These are phyloP conservation scores for Eurytoma adleriae DNA, from an alignment of 2,888 invertebrate species.

Conservation along the genomic window DNA sequence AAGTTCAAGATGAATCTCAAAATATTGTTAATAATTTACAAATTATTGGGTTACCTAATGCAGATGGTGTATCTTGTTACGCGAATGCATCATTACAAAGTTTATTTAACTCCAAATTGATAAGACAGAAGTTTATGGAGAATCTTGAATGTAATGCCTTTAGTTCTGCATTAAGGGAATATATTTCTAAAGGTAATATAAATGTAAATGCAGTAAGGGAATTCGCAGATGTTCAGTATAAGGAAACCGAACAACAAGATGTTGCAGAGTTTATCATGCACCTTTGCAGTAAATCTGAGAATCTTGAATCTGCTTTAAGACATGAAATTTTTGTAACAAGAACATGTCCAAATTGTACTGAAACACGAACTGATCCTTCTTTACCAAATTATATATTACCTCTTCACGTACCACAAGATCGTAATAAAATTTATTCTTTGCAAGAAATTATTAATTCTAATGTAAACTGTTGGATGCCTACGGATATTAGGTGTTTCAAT, in stretches of 20 bases:
- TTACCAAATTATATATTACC: not conserved
- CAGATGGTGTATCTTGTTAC: slow-evolving; percentile 4
- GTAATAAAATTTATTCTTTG: not conserved
- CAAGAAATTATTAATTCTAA: slow-evolving; percentile 2
- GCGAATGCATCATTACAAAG: slow-evolving; percentile 14
- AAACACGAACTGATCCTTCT: not conserved
- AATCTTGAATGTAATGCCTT: not conserved
- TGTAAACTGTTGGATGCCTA: not conserved
- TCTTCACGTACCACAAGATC: not conserved
- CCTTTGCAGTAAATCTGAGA: slow-evolving; percentile 8
- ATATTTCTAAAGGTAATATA: not conserved
- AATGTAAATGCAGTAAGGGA: not conserved
- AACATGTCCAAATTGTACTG: not conserved
- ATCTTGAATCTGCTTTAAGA: not conserved
- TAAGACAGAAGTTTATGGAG: not conserved
- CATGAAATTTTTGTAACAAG: not conserved
- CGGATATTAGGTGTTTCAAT: not conserved
- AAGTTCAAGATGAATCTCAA: not conserved
- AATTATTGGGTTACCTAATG: not conserved
- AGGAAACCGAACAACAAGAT: slow-evolving; percentile 1
- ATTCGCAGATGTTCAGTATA: not conserved
- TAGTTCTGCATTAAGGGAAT: not conserved
- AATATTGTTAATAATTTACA: too few species aligned
- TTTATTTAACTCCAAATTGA: not conserved
- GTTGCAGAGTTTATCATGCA: slow-evolving; percentile 26